These are phyloP conservation scores for Romanogobio albipinnatus DNA, from an alignment of 2,113 vertebrate species.

Conservation along the genomic window DNA sequence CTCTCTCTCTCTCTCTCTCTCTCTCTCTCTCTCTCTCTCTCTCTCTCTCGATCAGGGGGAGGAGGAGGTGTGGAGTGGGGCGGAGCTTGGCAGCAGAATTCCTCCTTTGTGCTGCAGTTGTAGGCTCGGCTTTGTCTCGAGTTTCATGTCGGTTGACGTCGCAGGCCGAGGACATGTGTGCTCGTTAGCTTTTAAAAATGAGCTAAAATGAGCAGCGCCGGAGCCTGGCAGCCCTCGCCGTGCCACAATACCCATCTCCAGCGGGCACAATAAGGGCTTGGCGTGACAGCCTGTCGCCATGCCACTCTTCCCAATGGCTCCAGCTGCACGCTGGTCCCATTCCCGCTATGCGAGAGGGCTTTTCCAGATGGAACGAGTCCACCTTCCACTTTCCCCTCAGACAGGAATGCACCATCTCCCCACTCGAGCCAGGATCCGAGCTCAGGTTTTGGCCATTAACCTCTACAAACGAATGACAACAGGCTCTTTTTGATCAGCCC, in stretches of 20 bases:
- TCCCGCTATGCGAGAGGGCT: constrained; percentile 31
- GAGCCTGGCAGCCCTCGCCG: constrained; percentile 31
- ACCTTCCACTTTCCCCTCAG: constrained; percentile 47
- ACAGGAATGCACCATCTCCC: constrained; percentile 26
- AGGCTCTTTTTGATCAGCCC: constrained; percentile 46
- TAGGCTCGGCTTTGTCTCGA: constrained; percentile 44
- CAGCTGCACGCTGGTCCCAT: constrained; percentile 49
- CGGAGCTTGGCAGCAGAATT: constrained; percentile 34
- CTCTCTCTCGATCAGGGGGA: not conserved
- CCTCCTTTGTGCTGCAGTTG: constrained; percentile 32
- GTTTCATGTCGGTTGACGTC: constrained; percentile 24
- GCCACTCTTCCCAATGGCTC: constrained; percentile 45
- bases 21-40: not conserved
- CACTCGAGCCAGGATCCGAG: not conserved
- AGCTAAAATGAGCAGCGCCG: constrained; percentile 41
- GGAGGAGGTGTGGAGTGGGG: constrained; percentile 17
- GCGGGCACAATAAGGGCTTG: constrained; percentile 46
- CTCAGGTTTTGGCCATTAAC: constrained; percentile 50
- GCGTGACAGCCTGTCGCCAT: constrained; percentile 37
- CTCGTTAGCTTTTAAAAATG: constrained; percentile 19
- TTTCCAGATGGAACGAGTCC: constrained; percentile 48
- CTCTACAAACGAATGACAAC: constrained; percentile 49
- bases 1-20: no score
- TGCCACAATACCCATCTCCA: constrained; percentile 24
- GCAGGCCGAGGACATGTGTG: not conserved